These are phyloP conservation scores for Galeruca laticollis DNA, from an alignment of 2,888 invertebrate genomes.

Conservation along the genomic window DNA sequence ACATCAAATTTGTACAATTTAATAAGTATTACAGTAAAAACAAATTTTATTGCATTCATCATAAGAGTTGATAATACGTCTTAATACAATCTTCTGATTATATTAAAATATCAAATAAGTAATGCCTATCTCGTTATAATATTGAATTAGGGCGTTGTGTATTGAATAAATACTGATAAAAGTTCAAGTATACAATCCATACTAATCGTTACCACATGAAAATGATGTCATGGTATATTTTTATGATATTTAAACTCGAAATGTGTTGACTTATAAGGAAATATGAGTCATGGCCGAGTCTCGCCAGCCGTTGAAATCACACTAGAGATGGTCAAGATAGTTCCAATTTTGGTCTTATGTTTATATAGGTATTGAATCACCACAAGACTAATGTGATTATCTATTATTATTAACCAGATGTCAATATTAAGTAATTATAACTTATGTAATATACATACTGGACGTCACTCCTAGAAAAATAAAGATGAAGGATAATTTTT, in stretches of 20 bases:
- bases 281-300: slow-evolving; percentile 41
- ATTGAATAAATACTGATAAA: slow-evolving; percentile 23
- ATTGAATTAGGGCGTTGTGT: slow-evolving; percentile 6
- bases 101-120: neutral
- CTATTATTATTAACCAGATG: slow-evolving; percentile 3
- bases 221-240: slow-evolving; percentile 43
- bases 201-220: slow-evolving; percentile 34
- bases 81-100: too few species aligned
- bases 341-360: slow-evolving; percentile 9
- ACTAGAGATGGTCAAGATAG: slow-evolving; percentile 12
- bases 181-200: slow-evolving; percentile 28
- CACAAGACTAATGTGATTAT: neutral
- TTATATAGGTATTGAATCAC: neutral
- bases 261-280: slow-evolving; percentile 44
- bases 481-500: too few species aligned
- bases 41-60: neutral
- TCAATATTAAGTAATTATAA: neutral
- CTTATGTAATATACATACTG: neutral
- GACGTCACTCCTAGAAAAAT: too few species aligned
- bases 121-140: slow-evolving; percentile 12
- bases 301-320: slow-evolving; percentile 9
- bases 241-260: slow-evolving; percentile 30
- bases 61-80: too few species aligned
- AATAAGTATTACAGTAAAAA: neutral
- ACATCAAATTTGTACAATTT: too few species aligned